Conservation (phyloP, 1,140 invertebrate species). For the Schmidtea mediterranea region DNA sequence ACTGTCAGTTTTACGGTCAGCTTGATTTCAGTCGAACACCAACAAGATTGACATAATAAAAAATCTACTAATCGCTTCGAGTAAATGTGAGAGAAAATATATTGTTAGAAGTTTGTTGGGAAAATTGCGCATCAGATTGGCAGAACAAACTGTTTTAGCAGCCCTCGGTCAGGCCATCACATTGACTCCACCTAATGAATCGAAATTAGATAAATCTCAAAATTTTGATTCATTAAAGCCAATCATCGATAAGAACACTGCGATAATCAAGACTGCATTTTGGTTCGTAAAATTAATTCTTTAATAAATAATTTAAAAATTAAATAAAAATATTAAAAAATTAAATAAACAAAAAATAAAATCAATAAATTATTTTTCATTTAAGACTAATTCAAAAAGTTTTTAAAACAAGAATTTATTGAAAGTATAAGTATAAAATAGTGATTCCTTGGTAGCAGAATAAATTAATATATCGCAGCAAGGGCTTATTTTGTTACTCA, state of each 20-base stretch:
- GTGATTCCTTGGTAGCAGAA: too few species aligned
- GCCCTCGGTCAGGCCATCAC: conserved; percentile 59
- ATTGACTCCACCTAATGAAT: conserved; percentile 18
- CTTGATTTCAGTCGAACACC: conserved; percentile 32
- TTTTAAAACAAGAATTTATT: too few species aligned
- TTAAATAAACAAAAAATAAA: too few species aligned
- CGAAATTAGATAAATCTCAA: not conserved
- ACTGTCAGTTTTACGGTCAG: conserved; percentile 6
- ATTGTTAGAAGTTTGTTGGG: conserved; percentile 67
- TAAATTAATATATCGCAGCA: too few species aligned
- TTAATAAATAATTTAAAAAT: too few species aligned
- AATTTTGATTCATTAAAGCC: not conserved
- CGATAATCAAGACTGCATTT: too few species aligned
- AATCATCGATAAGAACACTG: not conserved
- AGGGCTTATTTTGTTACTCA: too few species aligned
- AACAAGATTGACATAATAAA: conserved; percentile 81
- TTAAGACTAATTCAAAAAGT: too few species aligned
- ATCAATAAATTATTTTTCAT: too few species aligned
- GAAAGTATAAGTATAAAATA: too few species aligned
- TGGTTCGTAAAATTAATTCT: not conserved
- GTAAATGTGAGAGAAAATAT: conserved; percentile 61
- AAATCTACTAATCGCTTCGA: conserved; percentile 63
- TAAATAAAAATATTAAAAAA: too few species aligned
- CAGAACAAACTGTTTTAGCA: conserved; percentile 67
- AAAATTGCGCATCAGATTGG: conserved; percentile 77